Evolutionary conservation across 2,888 invertebrate species (phyloP), one percentile per base, ranked within the genome.

Genomic region (Hoplodrina blanda): DNA sequence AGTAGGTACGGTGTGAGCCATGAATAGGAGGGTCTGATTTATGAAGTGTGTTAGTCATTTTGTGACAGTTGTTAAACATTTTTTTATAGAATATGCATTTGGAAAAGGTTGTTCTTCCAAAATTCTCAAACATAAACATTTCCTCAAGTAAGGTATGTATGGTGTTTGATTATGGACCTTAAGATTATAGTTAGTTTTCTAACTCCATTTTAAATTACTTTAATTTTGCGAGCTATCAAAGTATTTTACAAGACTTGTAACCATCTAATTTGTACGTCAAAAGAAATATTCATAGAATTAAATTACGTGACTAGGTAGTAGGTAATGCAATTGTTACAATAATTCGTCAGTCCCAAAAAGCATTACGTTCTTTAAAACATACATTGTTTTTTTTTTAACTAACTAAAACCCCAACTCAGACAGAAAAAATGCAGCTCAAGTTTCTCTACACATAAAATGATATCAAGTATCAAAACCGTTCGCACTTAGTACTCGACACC

Each of bases 381-480:
- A 19, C n/a, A 3, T 50, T 19, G 19, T 7, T 61, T 15, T 30
- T 46, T 30, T 46, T n/a, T 30, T 11, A 49, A 46, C 33, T 8
- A 52, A 10, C 7, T 17, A 33, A 33, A 59, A 25, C 37, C 17
- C 54, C 53, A 37, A 25, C 10, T 25, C 20, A 60, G 11, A 17
- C 44, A 25, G 50, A 25, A 63, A 59, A 61, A 63, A 60, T 17
- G 15, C 20, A 30, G 25, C 20, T 63, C 44, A 41, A 61, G 46
- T 63, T 73, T 56, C 55, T n/a, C 6, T 8, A 69, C 46, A 66
- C 37, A 59, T 69, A 64, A 69, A 75, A 63, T 63, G 56, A 63
- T 63, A 75, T 64, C 75, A 89, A 93, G 89, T 91, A 93, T 91
- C 92, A 92, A 93, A 84, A 87, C 76, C 50, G 46, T 70, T 85